Evolutionary conservation across 2,888 invertebrate species (phyloP), one percentile per base, ranked within the genome.

Genomic region (Patella pellucida): DNA sequence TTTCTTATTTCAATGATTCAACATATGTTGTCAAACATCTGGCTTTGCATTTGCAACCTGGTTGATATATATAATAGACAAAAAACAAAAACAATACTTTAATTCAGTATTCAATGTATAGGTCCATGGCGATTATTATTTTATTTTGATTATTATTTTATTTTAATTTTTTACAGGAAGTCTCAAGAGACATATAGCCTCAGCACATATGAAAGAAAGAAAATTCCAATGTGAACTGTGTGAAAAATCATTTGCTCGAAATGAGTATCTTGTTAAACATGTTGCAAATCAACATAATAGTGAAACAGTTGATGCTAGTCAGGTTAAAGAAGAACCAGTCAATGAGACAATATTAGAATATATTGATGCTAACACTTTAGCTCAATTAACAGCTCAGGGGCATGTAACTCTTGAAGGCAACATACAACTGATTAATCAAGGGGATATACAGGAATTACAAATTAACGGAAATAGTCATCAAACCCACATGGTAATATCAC

Each of bases 231-330:
- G 86, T 77, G 82, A 83, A 19, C 76, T 83, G 31, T 86, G 86
- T 77, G 83, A 82, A 41, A 82, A 84, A 51, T 76, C 81, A 16
- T 86, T 86, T 79, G 85, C 82, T 71, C 78, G 86, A 15, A 86
- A 86, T 74, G 86, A 86, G 74, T 86, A 86, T 69, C 80, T 86
- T n/a, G 84, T 82, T 73, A 82, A 84, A 71, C 86, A 86, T 68
- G 76, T 84, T 52, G 73, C 78, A 3, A 84, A 84, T 67, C 86
- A 86, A 52, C 74, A 77, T 1, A 80, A 78, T 52, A 73, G 69
- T 16, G 76, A 78, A 27, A 77, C 80, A n/a, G 70, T 77, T 3
- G 15, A 23, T 62, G 11, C 19, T 14, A 62, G 19, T 62, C 62
- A 62, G 12, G 23, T 62, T 62, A 62, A 62, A 62, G 12, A 23